Evolutionary conservation across 2,888 invertebrate genomes (phyloP).

Genomic region (Cephus rjabovi): DNA sequence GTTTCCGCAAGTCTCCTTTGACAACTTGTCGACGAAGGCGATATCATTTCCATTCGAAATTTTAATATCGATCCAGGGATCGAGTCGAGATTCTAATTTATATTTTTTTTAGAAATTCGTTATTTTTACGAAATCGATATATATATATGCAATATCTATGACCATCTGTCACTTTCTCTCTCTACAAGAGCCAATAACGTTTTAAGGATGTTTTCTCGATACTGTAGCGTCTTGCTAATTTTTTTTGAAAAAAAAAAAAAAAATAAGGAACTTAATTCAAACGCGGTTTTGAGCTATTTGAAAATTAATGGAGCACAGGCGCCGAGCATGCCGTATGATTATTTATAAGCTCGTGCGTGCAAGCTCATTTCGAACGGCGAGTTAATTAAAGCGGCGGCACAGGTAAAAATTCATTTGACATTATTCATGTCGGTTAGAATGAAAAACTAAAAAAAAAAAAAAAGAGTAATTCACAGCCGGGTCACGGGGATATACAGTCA

Average conservation of each 20-base stretch:
- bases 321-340: conserved; percentile 10
- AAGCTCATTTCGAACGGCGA: conserved; percentile 16
- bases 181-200: background rate
- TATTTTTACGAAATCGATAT: conserved; percentile 6
- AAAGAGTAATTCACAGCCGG: background rate
- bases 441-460: too few species aligned
- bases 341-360: conserved; percentile 33
- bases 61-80: background rate
- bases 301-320: background rate
- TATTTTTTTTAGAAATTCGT: background rate
- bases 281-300: background rate
- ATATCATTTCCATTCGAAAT: background rate
- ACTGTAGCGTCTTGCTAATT: background rate
- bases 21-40: background rate
- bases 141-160: background rate
- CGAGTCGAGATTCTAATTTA: background rate
- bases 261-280: background rate
- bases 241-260: background rate
- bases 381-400: background rate
- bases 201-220: background rate
- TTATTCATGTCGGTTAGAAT: background rate
- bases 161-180: background rate
- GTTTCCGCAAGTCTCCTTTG: background rate
- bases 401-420: background rate
- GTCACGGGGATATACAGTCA: background rate